These are phyloP conservation scores for Schizopygopsis pylzovi DNA, from an alignment of 2,797 vertebrate genomes.

Conservation along the genomic window DNA sequence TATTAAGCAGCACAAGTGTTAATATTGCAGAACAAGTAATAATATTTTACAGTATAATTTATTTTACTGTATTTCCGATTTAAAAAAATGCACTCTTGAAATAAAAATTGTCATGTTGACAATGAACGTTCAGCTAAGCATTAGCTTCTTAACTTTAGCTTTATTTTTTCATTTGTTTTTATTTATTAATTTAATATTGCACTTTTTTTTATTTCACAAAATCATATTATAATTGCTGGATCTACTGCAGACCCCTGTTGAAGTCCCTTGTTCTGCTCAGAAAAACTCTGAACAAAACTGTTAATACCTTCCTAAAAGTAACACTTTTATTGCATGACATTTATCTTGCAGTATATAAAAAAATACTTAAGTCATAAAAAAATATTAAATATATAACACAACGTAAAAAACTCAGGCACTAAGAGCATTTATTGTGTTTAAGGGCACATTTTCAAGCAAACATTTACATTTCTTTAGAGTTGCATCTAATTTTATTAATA, in stretches of 20 bases:
- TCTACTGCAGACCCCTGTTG: background rate
- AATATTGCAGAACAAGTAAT: background rate
- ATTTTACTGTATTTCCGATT: background rate
- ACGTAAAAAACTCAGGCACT: background rate
- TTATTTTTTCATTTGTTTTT: background rate
- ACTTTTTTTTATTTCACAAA: background rate
- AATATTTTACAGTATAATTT: background rate
- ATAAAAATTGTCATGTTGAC: background rate
- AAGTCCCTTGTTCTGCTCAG: background rate
- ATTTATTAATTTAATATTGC: background rate
- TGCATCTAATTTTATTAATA: conserved; percentile 31
- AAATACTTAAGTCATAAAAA: background rate
- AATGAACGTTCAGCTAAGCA: background rate
- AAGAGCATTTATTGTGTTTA: background rate
- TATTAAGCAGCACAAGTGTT: background rate
- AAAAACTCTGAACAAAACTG: background rate
- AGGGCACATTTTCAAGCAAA: conserved; percentile 8
- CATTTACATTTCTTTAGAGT: background rate
- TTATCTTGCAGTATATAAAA: background rate
- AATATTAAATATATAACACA: background rate
- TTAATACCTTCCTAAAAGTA: background rate
- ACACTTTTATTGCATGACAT: background rate
- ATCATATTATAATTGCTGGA: background rate
- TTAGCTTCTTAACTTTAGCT: background rate
- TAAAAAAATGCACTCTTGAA: background rate